Base-by-base conservation (phyloP, 2,797 vertebrate species). In the Acridotheres tristis region DNA sequence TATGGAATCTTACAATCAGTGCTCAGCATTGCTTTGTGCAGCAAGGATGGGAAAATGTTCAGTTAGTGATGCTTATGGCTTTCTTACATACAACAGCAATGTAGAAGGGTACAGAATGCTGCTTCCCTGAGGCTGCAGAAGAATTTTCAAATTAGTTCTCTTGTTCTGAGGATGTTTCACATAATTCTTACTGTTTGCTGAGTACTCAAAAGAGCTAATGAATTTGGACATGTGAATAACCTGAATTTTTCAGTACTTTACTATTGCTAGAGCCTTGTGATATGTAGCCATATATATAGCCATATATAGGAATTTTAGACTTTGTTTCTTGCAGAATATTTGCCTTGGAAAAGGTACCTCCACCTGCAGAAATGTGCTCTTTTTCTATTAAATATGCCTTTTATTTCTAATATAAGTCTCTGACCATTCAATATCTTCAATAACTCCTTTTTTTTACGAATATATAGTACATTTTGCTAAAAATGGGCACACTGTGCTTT, bases 391-490 rank as follows among this genome's bases (percentile, higher is more conserved):
- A 73, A 45, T 57, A 74, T 47, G 22, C 6, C 7, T 74, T 92
- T 74, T 71, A 58, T 83, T 88, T 80, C 54, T 87, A 82, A 63
- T 89, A 32, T 85, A 89, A 87, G 68, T 85, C 38, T 82, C 65
- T 90, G 65, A 82, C 23, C 30, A 68, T 80, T 71, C 30, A 34
- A 12, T 77, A 75, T 43, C 34, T 75, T 93, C 27, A 0, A 0
- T 34, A 62, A 20, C 48, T 32, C 8, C 25, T 88, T 90, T 88
- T 90, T 79, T 68, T 83, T 83, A 62, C 32, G 22, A 74, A 43
- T 72, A 48, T 87, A 14, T 65, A 80, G 53, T 66, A 62, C 25
- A 57, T 92, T 85, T 92, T 89, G 17, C 26, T 89, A 65, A 71
- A 93, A 77, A 45, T 87, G 14, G 34, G 53, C 22, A 85, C 25